phyloP scores from a whole-genome alignment of 2,113 vertebrate genomes.

The Sminthopsis crassicaudata region DNA sequence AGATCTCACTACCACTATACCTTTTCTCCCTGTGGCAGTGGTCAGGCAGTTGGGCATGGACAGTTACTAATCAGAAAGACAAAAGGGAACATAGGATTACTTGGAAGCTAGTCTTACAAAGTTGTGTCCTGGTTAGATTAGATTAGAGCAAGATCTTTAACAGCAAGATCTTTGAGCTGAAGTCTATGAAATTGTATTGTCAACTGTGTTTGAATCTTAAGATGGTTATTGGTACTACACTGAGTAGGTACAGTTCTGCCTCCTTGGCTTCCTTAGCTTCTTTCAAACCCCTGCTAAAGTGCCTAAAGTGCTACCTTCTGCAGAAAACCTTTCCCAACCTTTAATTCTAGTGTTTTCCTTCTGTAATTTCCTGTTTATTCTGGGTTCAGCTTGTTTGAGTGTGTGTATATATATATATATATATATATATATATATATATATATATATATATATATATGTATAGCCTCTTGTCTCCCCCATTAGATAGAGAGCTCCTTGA shows the following conservation, averaged over 20 bases:
- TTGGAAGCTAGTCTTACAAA: neutral
- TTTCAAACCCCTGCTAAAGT: neutral
- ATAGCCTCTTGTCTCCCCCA: too few relatives aligned
- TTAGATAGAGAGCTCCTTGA: neutral
- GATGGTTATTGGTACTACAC: neutral
- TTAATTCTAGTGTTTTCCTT: neutral
- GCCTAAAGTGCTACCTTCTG: neutral
- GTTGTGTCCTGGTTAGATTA: neutral
- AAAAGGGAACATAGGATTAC: neutral
- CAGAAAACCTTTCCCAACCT: too few relatives aligned
- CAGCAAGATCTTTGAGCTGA: neutral
- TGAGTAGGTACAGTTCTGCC: neutral
- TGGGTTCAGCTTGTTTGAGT: neutral
- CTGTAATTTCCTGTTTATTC: neutral
- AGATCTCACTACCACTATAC: neutral
- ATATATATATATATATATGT: too few relatives aligned
- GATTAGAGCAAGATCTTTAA: neutral
- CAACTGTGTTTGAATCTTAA: neutral
- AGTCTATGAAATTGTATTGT: neutral
- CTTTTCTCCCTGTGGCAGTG: neutral
- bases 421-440: too few relatives aligned
- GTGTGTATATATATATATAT: too few relatives aligned
- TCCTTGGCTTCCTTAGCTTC: neutral
- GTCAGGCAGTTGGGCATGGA: neutral
- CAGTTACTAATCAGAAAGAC: neutral